A percentile compares a stretch with the other conserved stretches of the same genome.
phyloP scores from a whole-genome alignment of 2,113 vertebrate species.

The Sinocyclocheilus grahami region DNA sequence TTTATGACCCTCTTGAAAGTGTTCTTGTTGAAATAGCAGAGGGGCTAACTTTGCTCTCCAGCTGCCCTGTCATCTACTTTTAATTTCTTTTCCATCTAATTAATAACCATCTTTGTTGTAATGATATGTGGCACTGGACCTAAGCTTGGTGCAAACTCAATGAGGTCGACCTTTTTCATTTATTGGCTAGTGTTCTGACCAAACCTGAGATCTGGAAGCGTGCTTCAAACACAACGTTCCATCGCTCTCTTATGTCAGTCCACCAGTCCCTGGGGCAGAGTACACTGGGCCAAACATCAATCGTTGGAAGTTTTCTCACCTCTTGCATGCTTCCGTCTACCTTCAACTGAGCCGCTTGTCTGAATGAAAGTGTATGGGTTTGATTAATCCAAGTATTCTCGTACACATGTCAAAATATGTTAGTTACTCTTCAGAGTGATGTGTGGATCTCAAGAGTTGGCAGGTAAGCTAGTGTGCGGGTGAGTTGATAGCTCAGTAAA shows the following conservation, averaged over 20 bases:
- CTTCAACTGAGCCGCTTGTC: slow-evolving; percentile 85
- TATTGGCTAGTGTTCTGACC: slow-evolving; percentile 61
- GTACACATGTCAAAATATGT: slow-evolving; percentile 42
- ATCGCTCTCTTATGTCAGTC: slow-evolving; percentile 75
- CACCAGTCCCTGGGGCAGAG: slow-evolving; percentile 81
- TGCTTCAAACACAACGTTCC: slow-evolving; percentile 59
- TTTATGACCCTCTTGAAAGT: slow-evolving; percentile 53
- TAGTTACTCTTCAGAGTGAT: slow-evolving; percentile 26
- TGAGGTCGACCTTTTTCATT: slow-evolving; percentile 68
- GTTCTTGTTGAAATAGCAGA: slow-evolving; percentile 48
- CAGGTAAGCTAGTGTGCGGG: not conserved
- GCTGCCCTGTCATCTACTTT: slow-evolving; percentile 72
- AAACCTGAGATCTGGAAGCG: slow-evolving; percentile 63
- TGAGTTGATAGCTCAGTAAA: slow-evolving; percentile 17
- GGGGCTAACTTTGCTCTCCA: slow-evolving; percentile 21
- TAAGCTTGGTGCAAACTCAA: slow-evolving; percentile 77
- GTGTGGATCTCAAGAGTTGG: slow-evolving; percentile 26
- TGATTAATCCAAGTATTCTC: slow-evolving; percentile 74
- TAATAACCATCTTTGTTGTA: slow-evolving; percentile 82
- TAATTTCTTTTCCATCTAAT: slow-evolving; percentile 77
- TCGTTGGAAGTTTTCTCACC: slow-evolving; percentile 62
- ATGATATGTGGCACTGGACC: slow-evolving; percentile 75
- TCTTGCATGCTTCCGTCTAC: slow-evolving; percentile 78
- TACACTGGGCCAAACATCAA: slow-evolving; percentile 88
- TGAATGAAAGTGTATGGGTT: slow-evolving; percentile 82